Percentiles rank a stretch among this genome's conserved stretches.
phyloP scores from a whole-genome alignment of 2,113 vertebrate genomes.

The Calidris pygmaea region DNA sequence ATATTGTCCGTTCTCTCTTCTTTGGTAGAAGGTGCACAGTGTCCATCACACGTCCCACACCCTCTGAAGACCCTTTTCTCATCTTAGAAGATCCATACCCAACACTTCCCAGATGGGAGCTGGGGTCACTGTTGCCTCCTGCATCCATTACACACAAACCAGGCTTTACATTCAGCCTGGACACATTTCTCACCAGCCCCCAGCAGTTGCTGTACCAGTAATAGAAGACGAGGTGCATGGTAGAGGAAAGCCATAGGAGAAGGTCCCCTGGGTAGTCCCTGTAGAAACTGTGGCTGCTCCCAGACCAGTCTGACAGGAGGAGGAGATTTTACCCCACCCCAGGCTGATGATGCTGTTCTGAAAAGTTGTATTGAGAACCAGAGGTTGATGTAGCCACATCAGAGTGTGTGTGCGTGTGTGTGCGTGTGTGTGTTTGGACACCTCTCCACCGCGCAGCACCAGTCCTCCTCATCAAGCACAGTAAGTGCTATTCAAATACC shows the following conservation, averaged over 20 bases:
- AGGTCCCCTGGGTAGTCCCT: not conserved
- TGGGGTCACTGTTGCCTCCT: not conserved
- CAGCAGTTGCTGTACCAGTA: not conserved
- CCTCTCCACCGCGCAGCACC: not conserved
- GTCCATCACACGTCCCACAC: too few species aligned
- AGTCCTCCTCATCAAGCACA: not conserved
- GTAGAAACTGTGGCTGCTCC: not conserved
- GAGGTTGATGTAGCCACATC: not conserved
- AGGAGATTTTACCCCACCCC: not conserved
- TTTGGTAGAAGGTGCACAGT: not conserved
- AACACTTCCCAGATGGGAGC: fast-evolving
- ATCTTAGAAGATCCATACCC: not conserved
- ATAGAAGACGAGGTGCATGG: not conserved
- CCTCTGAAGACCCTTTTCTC: not conserved
- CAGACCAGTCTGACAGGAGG: not conserved
- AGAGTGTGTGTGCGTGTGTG: fast-evolving
- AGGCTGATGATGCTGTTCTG: not conserved
- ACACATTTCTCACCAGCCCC: not conserved
- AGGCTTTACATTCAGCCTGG: not conserved
- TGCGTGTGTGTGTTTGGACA: not conserved
- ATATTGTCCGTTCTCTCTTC: not conserved
- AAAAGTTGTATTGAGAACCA: not conserved
- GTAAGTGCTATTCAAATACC: not conserved
- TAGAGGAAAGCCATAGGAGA: not conserved
- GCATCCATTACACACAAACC: not conserved